Evolutionary conservation across 2,113 vertebrate genomes (phyloP), one percentile per base, ranked within the genome.

Genomic region (Okapia johnstoni): DNA sequence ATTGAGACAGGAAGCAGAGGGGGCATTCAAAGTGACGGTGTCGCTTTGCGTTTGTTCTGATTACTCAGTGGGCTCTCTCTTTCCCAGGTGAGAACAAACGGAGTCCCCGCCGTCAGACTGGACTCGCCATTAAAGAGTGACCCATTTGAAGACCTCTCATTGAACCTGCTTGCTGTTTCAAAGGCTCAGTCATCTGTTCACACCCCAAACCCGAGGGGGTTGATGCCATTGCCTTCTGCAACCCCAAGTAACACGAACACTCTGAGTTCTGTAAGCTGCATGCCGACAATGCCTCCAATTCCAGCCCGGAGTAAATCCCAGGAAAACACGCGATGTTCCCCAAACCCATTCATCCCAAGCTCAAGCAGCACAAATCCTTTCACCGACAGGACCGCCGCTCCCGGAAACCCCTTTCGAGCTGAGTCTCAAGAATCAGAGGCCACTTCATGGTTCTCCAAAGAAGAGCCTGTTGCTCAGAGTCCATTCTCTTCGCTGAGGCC

Each of bases 331-430:
- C 98, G 94, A 4, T 98, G 97, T 81, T 99, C 99, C 90, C 99
- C 99, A 3, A 99, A 99, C 94, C 99, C 98, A 1, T 99, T 99
- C 96, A 4, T 96, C 70, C 96, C 98, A 58, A 98, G 98, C 91
- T 98, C 97, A 77, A 98, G 61, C 97, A 98, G 98, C 98, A 99
- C 99, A 93, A 99, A 99, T 87, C 99, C 99, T 30, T 99, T 99
- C 97, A 98, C 98, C 0, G 99, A 99, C 84, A 98, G 98, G 19
- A 98, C 98, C 80, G 80, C 94, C 30, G 66, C 26, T 52, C 95
- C 98, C 79, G 97, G 98, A 94, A 99, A 99, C 97, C 99, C 99
- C 1, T 99, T 99, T 61, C 98, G 98, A 97, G 85, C 11, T 28
- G 96, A 90, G 58, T 54, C 9, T 30, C 95, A 25, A 61, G 98